Evolutionary conservation across 2,113 vertebrate genomes (phyloP).

Genomic region (Gallinago undulata): DNA sequence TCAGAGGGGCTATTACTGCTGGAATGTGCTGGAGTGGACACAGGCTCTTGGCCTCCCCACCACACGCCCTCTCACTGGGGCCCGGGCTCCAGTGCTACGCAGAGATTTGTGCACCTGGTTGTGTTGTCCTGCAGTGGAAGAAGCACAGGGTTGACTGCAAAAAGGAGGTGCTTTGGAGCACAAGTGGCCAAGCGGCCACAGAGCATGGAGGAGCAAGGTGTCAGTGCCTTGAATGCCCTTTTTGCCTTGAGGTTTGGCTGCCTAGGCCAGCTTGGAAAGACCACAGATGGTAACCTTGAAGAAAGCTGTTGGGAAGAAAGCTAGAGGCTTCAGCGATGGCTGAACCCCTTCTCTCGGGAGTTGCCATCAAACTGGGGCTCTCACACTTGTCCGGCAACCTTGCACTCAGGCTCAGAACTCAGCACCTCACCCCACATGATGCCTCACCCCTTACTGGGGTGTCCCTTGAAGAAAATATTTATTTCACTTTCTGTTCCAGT

Average conservation of each 20-base stretch:
- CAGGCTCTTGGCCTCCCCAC: background rate
- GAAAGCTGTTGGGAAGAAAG: background rate
- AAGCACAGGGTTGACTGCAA: background rate
- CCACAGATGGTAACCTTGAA: background rate
- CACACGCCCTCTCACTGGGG: accelerated
- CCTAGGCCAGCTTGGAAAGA: background rate
- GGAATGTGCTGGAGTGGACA: accelerated
- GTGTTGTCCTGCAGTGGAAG: background rate
- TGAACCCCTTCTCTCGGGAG: accelerated
- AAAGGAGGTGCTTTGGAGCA: background rate
- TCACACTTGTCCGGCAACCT: background rate
- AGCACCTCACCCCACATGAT: background rate
- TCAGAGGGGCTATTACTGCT: background rate
- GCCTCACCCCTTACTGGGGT: background rate
- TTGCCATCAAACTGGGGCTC: background rate
- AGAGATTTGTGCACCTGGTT: background rate
- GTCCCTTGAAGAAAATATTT: background rate
- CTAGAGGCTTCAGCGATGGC: background rate
- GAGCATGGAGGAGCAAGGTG: background rate
- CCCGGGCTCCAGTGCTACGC: background rate
- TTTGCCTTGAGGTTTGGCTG: background rate
- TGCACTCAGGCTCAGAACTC: background rate
- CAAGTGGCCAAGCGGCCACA: background rate
- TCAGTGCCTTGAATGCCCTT: background rate
- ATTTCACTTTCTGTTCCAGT: background rate